Base-by-base conservation (phyloP, 2,113 vertebrate species). In the Hystrix cristata region DNA sequence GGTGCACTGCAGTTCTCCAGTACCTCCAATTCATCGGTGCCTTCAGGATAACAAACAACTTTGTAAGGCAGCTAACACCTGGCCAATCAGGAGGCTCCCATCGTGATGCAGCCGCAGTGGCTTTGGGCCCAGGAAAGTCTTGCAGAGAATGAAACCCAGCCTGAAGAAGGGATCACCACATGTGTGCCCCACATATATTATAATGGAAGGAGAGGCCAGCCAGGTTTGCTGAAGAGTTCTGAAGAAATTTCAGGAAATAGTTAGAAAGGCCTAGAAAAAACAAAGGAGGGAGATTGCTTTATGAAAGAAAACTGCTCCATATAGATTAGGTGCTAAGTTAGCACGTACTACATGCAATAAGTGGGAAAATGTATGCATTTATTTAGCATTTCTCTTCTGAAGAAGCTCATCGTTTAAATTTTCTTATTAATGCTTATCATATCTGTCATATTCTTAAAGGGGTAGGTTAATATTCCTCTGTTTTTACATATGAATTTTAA, bases 91-190 rank as follows among this genome's bases (percentile, higher is more conserved):
- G 38, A 67, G 18, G 38, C n/a, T 9, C 46, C 10, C 48, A 15
- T 6, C 18, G 0, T 21, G 14, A n/a, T 0, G 0, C 43, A 53
- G 27, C 76, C 46, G 29, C 46, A 31, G 8, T 31, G 78, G 25
- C 51, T 76, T 10, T 86, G 62, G 46, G 84, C 67, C 80, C 38
- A 67, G 93, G 57, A 84, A 91, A 72, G 51, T 87, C 62, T 89
- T 59, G 43, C 21, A 29, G 10, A 78, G 34, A 81, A 74, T 53
- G 82, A 65, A 90, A 43, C 48, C 29, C 69, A 57, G 80, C 11
- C 34, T 10, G 1, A 3, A 29, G 53, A 60, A 51, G 0, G 55
- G 51, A 31, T 21, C 64, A 12, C 53, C 83, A 27, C 11, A 12
- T 10, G 34, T 14, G 7, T 0, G 10, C 34, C 14, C 34, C 5